Evolutionary conservation across 2,113 vertebrate species (phyloP).

Genomic region (Macroglossus sobrinus): DNA sequence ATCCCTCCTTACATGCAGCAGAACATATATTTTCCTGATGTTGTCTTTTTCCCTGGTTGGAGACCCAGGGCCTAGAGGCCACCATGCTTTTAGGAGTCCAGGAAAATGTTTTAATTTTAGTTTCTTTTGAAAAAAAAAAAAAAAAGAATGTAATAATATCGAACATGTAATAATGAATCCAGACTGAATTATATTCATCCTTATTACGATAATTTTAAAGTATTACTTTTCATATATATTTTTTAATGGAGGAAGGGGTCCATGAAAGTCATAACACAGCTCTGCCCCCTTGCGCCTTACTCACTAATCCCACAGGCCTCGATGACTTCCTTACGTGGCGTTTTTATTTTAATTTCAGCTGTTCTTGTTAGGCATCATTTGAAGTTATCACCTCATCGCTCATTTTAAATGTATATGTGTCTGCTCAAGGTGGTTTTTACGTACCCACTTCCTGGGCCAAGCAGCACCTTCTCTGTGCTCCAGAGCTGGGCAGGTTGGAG

Average conservation of each 20-base stretch:
- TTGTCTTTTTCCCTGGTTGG: background rate
- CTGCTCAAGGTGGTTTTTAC: background rate
- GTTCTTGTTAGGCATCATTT: background rate
- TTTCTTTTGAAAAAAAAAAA: background rate
- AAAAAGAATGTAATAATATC: background rate
- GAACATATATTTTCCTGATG: background rate
- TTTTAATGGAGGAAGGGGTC: background rate
- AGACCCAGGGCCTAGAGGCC: background rate
- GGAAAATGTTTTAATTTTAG: background rate
- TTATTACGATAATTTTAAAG: background rate
- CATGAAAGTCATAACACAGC: too few relatives aligned
- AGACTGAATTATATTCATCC: background rate
- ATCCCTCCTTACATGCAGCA: rapidly evolving
- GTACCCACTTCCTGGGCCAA: too few relatives aligned
- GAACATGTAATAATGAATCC: background rate
- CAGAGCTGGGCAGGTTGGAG: background rate
- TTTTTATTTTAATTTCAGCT: background rate
- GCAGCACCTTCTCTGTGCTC: background rate
- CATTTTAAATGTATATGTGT: background rate
- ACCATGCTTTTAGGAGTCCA: background rate
- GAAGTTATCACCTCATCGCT: background rate
- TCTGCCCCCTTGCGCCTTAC: background rate
- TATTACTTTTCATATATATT: too few relatives aligned
- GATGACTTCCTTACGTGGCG: background rate
- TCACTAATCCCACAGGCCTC: background rate